Evolutionary conservation across 1,140 invertebrate species (phyloP), one percentile per base, ranked within the genome.

Genomic region (Chymomyza costata): DNA sequence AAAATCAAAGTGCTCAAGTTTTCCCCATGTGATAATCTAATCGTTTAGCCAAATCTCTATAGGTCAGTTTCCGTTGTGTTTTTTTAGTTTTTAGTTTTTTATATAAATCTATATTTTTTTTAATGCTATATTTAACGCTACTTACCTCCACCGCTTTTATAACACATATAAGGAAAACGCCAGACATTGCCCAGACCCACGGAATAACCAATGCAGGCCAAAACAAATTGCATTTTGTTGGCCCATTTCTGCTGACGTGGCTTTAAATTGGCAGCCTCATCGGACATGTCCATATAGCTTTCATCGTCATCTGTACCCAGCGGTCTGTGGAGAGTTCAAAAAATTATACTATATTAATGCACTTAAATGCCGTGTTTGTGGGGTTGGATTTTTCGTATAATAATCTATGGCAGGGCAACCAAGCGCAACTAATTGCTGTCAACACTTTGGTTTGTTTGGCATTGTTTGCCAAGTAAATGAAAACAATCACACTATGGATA

Each of bases 161-260:
- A 94, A 83, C 93, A 93, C 43, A 94, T 87, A 82, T 94, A 95
- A 14, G 93, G 93, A 86, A 94, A 95, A 55, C 93, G 88, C 95
- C 95, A 97, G 45, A 97, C 92, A 81, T 97, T 97, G 34, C 95
- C 94, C 15, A 97, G 89, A 3, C 95, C 95, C 25, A 97, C 95
- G 11, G 94, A 95, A 85, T 96, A 97, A 7, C 95, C 94, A 30
- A 97, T 92, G 83, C 94, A 96, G 13, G 94, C 93, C 51, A 97
- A 87, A 11, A 96, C 92, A 81, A 97, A 97, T 86, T 97, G 94
- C 51, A 94, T 88, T 87, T 96, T 96, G 85, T 93, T 95, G 38
- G 91, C 90, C 95, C 95, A 97, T 69, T 94, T 92, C 21, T 92
- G 92, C 64, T 93, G 87, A 60, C 91, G 88, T 1, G 92, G 92